Evolutionary conservation across 2,888 invertebrate species (phyloP).

Genomic region (Cacoxenus indagator): DNA sequence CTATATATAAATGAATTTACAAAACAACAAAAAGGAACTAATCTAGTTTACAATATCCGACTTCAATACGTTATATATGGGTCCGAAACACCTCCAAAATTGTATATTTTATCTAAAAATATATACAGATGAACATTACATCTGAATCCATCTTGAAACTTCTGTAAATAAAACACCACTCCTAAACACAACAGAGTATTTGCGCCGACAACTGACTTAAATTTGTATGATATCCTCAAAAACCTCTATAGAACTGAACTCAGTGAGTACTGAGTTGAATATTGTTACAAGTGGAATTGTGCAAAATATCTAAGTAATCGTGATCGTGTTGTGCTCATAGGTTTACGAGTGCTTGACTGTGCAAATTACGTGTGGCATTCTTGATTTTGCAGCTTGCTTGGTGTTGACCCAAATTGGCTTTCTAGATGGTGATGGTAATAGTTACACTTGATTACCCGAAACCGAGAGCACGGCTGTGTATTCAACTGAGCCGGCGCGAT

Average conservation of each 20-base stretch:
- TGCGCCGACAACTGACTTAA: no score
- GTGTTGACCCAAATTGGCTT: slow-evolving; percentile 22
- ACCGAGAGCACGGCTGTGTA: slow-evolving; percentile 73
- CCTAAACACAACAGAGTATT: no score
- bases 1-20: no score
- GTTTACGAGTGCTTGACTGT: background rate
- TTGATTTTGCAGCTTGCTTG: slow-evolving; percentile 9
- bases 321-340: background rate
- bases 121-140: no score
- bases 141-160: no score
- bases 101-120: no score
- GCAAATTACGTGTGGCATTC: slow-evolving; percentile 2
- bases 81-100: no score
- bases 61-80: no score
- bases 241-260: background rate
- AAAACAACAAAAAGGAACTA: no score
- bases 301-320: background rate
- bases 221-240: background rate
- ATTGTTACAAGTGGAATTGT: background rate
- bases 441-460: slow-evolving; percentile 70
- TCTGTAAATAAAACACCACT: no score
- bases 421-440: slow-evolving; percentile 41
- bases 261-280: background rate
- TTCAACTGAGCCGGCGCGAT: slow-evolving; percentile 72
- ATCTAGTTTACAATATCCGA: no score